Percentiles rank a stretch among this genome's conserved stretches.
phyloP scores from a whole-genome alignment of 2,113 vertebrate species.

The Rhinoderma darwinii region DNA sequence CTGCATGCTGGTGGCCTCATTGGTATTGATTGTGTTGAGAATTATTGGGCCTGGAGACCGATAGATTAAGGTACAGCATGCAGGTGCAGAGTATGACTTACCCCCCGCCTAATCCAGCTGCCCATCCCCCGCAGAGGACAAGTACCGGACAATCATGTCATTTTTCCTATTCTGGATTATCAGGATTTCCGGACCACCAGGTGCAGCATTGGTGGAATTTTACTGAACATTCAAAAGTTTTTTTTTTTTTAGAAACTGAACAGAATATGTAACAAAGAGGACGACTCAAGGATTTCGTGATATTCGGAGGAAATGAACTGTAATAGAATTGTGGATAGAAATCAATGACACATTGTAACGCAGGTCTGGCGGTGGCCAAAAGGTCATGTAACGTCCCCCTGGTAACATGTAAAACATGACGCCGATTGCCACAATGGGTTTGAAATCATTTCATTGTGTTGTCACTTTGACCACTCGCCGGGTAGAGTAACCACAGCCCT shows the following conservation, averaged over 20 bases:
- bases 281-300: neutral
- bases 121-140: too few relatives aligned
- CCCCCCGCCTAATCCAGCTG: too few relatives aligned
- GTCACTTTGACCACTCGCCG: conserved; percentile 50
- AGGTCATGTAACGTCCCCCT: neutral
- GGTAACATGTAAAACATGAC: conserved; percentile 50
- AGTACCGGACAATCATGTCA: too few relatives aligned
- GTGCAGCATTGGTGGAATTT: neutral
- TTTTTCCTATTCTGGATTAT: neutral
- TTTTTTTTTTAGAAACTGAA: neutral
- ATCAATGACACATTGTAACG: neutral
- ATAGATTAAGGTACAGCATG: too few relatives aligned
- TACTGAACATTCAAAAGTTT: neutral
- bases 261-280: neutral
- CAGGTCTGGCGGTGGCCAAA: neutral
- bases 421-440: conserved; percentile 51
- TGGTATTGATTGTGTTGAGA: too few relatives aligned
- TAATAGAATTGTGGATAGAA: neutral
- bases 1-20: too few relatives aligned
- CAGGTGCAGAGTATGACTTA: too few relatives aligned
- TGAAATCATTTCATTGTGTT: conserved; percentile 46
- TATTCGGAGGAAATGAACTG: neutral
- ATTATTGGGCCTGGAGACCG: too few relatives aligned
- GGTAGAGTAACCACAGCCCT: conserved; percentile 53
- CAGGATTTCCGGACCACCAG: neutral